These are phyloP conservation scores for Calliopsis andreniformis DNA, from an alignment of 1,140 invertebrate genomes.

Conservation along the genomic window DNA sequence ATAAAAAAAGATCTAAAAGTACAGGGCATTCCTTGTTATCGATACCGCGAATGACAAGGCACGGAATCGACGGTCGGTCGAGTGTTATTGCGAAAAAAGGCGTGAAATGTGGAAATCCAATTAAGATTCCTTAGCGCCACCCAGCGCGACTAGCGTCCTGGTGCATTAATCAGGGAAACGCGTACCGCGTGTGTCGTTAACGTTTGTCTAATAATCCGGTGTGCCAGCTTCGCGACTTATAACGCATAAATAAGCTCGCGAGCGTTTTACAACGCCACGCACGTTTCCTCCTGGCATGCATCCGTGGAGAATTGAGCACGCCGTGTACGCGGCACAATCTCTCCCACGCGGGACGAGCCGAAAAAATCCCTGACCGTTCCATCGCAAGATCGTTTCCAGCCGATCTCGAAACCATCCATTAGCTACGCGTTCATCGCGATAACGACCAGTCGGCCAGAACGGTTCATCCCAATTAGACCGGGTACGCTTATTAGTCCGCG, in stretches of 20 bases:
- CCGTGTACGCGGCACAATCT: neutral
- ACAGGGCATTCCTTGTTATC: no score
- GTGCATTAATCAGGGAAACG: slow-evolving; percentile 42
- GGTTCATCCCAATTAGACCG: slow-evolving; percentile 1
- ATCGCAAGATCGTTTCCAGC: neutral
- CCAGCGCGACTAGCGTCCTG: slow-evolving; percentile 7
- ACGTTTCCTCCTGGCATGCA: neutral
- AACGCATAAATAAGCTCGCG: slow-evolving; percentile 42
- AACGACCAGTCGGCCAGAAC: neutral
- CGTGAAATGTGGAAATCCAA: slow-evolving; percentile 52
- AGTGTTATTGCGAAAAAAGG: neutral
- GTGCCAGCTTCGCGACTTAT: slow-evolving; percentile 22
- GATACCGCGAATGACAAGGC: neutral
- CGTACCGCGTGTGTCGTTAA: slow-evolving; percentile 27
- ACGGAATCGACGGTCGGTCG: slow-evolving; percentile 8
- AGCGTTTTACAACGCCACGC: slow-evolving; percentile 27
- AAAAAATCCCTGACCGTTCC: slow-evolving; percentile 4
- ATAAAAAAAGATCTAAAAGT: neutral
- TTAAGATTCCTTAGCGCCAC: slow-evolving; percentile 58
- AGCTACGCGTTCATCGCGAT: slow-evolving; percentile 13
- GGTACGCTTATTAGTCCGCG: slow-evolving; percentile 4
- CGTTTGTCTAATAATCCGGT: slow-evolving; percentile 44
- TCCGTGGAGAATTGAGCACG: slow-evolving; percentile 29
- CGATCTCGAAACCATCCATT: slow-evolving; percentile 8
- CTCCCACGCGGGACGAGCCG: neutral